Conservation (phyloP, 2,888 invertebrate species). For the Pecten maximus region DNA sequence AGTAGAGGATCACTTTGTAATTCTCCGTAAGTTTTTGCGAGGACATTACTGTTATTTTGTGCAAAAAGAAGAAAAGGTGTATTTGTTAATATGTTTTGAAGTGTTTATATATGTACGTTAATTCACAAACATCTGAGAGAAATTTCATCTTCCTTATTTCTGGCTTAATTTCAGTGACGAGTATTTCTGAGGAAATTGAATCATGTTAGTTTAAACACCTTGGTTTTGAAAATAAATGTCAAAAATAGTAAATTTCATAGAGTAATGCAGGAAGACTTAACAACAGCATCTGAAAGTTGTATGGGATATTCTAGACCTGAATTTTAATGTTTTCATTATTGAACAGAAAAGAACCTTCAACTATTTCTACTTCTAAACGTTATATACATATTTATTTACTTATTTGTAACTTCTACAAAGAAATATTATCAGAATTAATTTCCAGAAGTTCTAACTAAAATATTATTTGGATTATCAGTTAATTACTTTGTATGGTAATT, state of each 20-base stretch:
- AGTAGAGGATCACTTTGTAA: neutral
- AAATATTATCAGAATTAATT: neutral
- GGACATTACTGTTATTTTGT: neutral
- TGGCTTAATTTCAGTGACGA: neutral
- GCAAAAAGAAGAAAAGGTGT: neutral
- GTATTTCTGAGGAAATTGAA: neutral
- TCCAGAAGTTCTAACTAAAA: neutral
- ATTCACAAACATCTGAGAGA: neutral
- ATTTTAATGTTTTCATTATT: neutral
- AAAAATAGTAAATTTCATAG: neutral
- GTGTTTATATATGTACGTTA: neutral
- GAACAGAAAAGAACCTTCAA: neutral
- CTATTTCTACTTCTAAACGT: no score
- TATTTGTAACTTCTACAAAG: neutral
- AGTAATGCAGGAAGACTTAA: neutral
- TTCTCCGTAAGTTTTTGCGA: neutral
- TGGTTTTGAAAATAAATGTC: neutral
- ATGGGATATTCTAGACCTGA: neutral
- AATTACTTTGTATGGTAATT: conserved; percentile 19
- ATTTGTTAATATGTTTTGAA: neutral
- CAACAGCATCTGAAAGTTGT: neutral
- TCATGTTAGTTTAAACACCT: neutral
- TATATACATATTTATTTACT: neutral
- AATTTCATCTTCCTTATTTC: neutral
- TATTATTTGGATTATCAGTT: neutral